Percentiles rank a stretch among this genome's conserved stretches.
These are phyloP conservation scores for Pseudochirops corinnae DNA, from an alignment of 2,797 vertebrate genomes.

Conservation along the genomic window DNA sequence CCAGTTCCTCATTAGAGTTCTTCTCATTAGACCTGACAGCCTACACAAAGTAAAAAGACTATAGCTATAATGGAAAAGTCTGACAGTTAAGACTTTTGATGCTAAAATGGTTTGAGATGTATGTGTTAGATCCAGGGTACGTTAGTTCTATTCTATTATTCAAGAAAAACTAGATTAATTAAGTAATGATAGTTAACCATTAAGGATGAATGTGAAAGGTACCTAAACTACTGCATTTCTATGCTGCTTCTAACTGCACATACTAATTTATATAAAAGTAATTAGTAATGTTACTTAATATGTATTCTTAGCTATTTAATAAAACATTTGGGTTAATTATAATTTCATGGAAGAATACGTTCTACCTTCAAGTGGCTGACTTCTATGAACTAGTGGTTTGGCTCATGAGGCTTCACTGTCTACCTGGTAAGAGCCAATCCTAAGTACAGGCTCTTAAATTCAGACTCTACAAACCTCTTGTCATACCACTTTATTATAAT, in stretches of 20 bases:
- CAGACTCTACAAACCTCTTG: not conserved
- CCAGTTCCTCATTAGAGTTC: not conserved
- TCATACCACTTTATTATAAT: not conserved
- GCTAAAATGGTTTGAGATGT: not conserved
- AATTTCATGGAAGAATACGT: not conserved
- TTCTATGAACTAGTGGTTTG: constrained; percentile 18
- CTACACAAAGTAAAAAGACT: not conserved
- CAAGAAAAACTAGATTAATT: not conserved
- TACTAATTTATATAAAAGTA: constrained; percentile 46
- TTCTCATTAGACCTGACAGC: not conserved
- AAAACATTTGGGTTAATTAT: constrained; percentile 37
- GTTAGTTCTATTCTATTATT: not conserved
- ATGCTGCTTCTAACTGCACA: not conserved
- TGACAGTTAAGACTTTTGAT: too few species aligned
- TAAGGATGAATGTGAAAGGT: not conserved
- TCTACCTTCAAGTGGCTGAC: constrained; percentile 21
- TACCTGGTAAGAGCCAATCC: constrained; percentile 14
- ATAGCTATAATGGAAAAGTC: not conserved
- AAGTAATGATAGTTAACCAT: not conserved
- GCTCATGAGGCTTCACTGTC: constrained; percentile 36
- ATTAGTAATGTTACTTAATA: not conserved
- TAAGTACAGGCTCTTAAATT: constrained; percentile 10
- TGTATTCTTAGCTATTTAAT: constrained; percentile 43
- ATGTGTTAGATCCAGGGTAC: not conserved
- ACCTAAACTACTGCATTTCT: not conserved